Evolutionary conservation across 35 echinoderm and acorn worm species (phyloP), one percentile per base, ranked within the genome.

Genomic region (Lytechinus variegatus): DNA sequence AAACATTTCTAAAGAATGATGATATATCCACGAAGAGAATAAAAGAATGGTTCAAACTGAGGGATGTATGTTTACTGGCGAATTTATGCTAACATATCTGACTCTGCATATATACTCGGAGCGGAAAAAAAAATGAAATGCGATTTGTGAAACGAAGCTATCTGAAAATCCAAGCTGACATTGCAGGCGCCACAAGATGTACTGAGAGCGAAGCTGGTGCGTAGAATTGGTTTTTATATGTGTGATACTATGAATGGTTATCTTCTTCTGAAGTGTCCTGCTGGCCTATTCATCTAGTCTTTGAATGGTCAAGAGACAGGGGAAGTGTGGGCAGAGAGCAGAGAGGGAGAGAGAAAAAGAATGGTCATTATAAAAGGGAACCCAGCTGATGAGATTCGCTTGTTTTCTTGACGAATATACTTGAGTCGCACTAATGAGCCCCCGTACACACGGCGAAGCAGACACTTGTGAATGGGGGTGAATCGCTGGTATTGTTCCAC

Each of bases 331-430:
- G 52, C 88, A 90, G 28, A n/a, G n/a, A n/a, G n/a, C n/a, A n/a
- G n/a, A 88, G 86, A 87, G 33, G 8, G n/a, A 9, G 86, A 10
- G 24, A n/a, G 8, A 52, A 44, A 54, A 33, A 90, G 88, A 90
- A 54, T 90, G 88, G 88, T 54, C 88, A 90, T 44, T 90, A 90
- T 27, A 16, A 51, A 21, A 90, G 88, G 13, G 52, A 52, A 33
- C 7, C 52, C 88, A 90, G 88, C 88, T 90, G 88, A 90, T 90
- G 88, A 90, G 28, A 54, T 90, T 90, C 52, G 29, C 88, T 90
- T 90, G 88, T 90, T 90, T 90, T 90, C 88, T 90, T 33, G 88
- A 90, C 88, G 29, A 90, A 90, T 90, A 90, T 90, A 90, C 88
- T 90, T 52, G 88, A 90, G 88, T 5, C 28, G 88, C 88, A 27